Evolutionary conservation across 1,140 invertebrate genomes (phyloP).

Genomic region (Scaptomyza pallida): DNA sequence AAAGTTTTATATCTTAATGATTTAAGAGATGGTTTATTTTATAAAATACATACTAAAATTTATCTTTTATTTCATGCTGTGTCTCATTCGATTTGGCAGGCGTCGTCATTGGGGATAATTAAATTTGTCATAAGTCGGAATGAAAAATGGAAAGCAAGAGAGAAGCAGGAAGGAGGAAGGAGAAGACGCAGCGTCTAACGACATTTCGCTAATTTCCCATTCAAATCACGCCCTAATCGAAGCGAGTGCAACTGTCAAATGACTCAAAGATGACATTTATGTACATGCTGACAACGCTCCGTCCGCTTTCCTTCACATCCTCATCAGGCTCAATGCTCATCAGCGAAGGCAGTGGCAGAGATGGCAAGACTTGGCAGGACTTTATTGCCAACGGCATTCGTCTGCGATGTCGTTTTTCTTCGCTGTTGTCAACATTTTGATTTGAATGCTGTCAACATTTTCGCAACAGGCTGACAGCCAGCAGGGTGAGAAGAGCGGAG

Average conservation of each 20-base stretch:
- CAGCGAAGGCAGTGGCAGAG: too few relatives aligned
- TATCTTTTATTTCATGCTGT: slow-evolving; percentile 1
- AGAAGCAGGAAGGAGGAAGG: not conserved
- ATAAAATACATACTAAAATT: not conserved
- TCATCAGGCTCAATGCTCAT: not conserved
- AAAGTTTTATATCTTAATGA: too few relatives aligned
- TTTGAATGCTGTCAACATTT: slow-evolving; percentile 81
- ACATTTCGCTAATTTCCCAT: slow-evolving; percentile 65
- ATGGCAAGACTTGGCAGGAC: not conserved
- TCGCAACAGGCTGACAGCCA: slow-evolving; percentile 54
- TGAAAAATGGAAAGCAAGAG: slow-evolving; percentile 11
- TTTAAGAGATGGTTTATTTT: too few relatives aligned
- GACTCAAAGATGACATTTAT: slow-evolving; percentile 77
- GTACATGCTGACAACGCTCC: slow-evolving; percentile 36
- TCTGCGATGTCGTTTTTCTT: slow-evolving; percentile 26
- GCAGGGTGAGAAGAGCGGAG: slow-evolving; percentile 3
- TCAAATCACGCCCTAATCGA: slow-evolving; percentile 72
- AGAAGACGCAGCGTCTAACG: slow-evolving; percentile 4
- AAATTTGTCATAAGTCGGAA: slow-evolving; percentile 38
- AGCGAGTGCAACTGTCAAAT: slow-evolving; percentile 57
- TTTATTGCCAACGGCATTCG: slow-evolving; percentile 29
- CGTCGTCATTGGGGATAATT: slow-evolving; percentile 49
- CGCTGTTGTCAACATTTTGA: slow-evolving; percentile 57
- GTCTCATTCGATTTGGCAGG: slow-evolving; percentile 21
- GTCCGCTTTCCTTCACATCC: not conserved